A percentile compares a stretch with the other conserved stretches of the same genome.
phyloP scores from a whole-genome alignment of 2,797 vertebrate genomes.

The Ibycter americanus region DNA sequence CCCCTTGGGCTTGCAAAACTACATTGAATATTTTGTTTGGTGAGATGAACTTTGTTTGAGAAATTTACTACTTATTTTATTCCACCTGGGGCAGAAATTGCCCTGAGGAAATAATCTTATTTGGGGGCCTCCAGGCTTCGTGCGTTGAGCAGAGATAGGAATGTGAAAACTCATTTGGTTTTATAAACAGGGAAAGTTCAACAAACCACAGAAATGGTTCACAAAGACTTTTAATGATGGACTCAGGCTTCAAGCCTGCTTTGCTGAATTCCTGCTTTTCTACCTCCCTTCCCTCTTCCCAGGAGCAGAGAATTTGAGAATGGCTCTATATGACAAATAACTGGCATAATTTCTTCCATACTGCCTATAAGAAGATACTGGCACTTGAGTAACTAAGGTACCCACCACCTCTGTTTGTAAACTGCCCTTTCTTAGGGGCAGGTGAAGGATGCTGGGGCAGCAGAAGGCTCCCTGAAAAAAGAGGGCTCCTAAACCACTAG shows the following conservation, averaged over 20 bases:
- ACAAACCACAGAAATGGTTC: not conserved
- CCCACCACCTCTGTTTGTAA: not conserved
- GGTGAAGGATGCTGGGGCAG: not conserved
- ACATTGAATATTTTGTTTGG: conserved; percentile 39
- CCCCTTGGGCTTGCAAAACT: conserved; percentile 11
- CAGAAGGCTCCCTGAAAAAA: not conserved
- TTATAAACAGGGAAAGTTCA: conserved; percentile 24
- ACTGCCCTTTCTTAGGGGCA: not conserved
- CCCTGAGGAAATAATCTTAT: not conserved
- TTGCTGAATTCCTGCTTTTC: not conserved
- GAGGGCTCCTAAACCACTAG: fast-evolving
- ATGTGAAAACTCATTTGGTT: conserved; percentile 6
- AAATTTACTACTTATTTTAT: conserved; percentile 25
- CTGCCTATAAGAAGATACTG: not conserved
- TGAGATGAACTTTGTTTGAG: conserved; percentile 25
- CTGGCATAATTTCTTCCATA: not conserved
- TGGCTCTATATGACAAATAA: not conserved
- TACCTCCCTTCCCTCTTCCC: not conserved
- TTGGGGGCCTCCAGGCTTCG: not conserved
- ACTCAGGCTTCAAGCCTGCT: not conserved
- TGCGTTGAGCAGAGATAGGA: not conserved
- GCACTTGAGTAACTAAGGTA: not conserved
- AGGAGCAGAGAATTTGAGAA: not conserved
- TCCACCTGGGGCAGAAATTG: conserved; percentile 18
- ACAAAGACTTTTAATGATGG: not conserved